Evolutionary conservation across 2,888 invertebrate species (phyloP), one percentile per base, ranked within the genome.

Genomic region (Mycogona germanica): DNA sequence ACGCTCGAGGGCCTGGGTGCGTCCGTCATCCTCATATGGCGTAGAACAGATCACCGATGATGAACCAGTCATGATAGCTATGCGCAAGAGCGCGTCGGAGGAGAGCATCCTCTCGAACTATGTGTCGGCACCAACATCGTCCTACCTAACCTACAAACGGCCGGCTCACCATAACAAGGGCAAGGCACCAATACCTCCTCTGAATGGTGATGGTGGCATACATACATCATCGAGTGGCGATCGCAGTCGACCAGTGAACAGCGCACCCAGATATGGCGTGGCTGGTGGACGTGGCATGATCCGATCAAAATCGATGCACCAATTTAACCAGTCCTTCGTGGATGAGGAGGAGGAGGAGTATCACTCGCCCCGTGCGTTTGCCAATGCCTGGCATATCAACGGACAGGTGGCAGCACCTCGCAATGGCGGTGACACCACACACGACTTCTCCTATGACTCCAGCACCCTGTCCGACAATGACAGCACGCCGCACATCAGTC

Each of bases 401-500:
- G 65, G 65, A 12, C 66, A 66, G 57, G n/a, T 64, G 65, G 21
- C 45, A 23, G 45, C 21, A 45, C 23, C 5, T 21, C 6, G 45
- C 21, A 26, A 45, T 23, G 45, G 7, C 51, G 66, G 65, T 44
- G n/a, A n/a, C n/a, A n/a, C n/a, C n/a, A n/a, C n/a, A n/a, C 62
- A 60, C 4, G 66, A 67, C 47, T 59, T 64, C 25, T 67, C 68
- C 19, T 69, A 69, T 55, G 70, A 71, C 58, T 71, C 71, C 1
- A 71, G 71, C 54, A 72, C 72, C 0, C 59, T 72, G 56, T 72
- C 71, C 44, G 72, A 72, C 56, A 72, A 73, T 53, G 72, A 73
- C 61, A 71, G 70, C 40, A 72, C 72, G 1, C 72, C 72, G 3
- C 71, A 71, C 56, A 70, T 72, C 6, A 72, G 71, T 6, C 63